phyloP scores from a whole-genome alignment of 2,888 invertebrate genomes.

The Hypsopygia costalis region DNA sequence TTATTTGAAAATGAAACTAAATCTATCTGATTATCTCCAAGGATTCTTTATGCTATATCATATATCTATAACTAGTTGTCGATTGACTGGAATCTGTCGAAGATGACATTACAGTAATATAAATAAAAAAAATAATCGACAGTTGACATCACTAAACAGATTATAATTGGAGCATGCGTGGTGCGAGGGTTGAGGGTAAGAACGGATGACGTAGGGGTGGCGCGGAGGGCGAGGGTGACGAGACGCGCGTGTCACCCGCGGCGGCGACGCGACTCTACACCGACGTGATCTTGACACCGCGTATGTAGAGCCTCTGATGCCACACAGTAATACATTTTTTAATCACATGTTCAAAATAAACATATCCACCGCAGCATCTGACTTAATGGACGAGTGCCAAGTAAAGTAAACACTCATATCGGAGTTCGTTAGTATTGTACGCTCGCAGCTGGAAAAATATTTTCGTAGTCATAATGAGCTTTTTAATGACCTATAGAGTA shows the following conservation, averaged over 20 bases:
- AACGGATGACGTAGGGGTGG: slow-evolving; percentile 35
- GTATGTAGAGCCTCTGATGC: slow-evolving; percentile 60
- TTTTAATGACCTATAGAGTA: slow-evolving; percentile 15
- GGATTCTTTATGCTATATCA: background rate
- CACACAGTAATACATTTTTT: slow-evolving; percentile 43
- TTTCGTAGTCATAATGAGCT: slow-evolving; percentile 13
- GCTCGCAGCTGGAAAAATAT: slow-evolving; percentile 16
- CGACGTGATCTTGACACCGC: slow-evolving; percentile 78
- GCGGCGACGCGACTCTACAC: slow-evolving; percentile 42
- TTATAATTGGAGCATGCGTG: slow-evolving; percentile 81
- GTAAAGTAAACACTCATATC: slow-evolving; percentile 17
- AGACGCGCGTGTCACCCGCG: slow-evolving; percentile 60
- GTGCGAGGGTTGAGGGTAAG: slow-evolving; percentile 65
- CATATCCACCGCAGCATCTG: slow-evolving; percentile 18
- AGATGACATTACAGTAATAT: slow-evolving; percentile 9
- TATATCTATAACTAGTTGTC: background rate
- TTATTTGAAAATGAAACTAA: slow-evolving; percentile 11
- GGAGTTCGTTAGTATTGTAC: slow-evolving; percentile 12
- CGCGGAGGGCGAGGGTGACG: slow-evolving; percentile 23
- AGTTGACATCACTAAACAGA: slow-evolving; percentile 75
- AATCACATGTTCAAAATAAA: slow-evolving; percentile 30
- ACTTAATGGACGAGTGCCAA: slow-evolving; percentile 17
- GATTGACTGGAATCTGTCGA: background rate
- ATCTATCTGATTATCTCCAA: background rate
- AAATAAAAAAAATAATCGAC: slow-evolving; percentile 57